Conservation (phyloP, 2,888 invertebrate species). For the Resseliella maxima region DNA sequence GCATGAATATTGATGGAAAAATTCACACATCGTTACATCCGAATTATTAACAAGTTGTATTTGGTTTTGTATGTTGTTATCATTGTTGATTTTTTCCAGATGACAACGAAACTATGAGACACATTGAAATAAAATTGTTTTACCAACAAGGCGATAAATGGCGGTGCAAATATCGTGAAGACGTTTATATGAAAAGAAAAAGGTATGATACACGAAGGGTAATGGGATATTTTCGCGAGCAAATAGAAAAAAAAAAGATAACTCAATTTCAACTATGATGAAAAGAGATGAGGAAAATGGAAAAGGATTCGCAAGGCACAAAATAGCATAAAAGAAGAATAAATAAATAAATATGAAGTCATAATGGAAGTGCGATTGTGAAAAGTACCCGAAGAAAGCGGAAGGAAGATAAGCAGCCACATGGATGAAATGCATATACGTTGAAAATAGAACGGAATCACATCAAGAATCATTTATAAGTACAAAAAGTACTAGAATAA, state of each 20-base stretch:
- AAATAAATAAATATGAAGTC: constrained; percentile 38
- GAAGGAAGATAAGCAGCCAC: constrained; percentile 31
- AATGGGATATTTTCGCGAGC: constrained; percentile 23
- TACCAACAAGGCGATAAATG: background rate
- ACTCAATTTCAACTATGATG: background rate
- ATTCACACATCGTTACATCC: constrained; percentile 44
- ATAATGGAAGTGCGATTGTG: constrained; percentile 5
- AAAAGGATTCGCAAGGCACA: constrained; percentile 3
- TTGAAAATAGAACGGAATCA: constrained; percentile 43
- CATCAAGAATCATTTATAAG: background rate
- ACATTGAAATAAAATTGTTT: constrained; percentile 24
- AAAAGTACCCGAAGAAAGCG: background rate
- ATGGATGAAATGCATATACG: background rate
- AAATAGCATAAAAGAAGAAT: constrained; percentile 3
- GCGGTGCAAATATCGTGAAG: background rate
- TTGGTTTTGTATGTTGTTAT: background rate
- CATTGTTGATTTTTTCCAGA: background rate
- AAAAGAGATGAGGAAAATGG: background rate
- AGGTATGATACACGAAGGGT: background rate
- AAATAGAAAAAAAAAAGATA: constrained; percentile 26
- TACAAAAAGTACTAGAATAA: constrained; percentile 15
- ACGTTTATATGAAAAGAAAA: background rate
- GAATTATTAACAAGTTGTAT: constrained; percentile 25
- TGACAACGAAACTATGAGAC: background rate
- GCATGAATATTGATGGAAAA: background rate